Evolutionary conservation across 2,113 vertebrate species (phyloP), one percentile per base, ranked within the genome.

Genomic region (Abramis brama): DNA sequence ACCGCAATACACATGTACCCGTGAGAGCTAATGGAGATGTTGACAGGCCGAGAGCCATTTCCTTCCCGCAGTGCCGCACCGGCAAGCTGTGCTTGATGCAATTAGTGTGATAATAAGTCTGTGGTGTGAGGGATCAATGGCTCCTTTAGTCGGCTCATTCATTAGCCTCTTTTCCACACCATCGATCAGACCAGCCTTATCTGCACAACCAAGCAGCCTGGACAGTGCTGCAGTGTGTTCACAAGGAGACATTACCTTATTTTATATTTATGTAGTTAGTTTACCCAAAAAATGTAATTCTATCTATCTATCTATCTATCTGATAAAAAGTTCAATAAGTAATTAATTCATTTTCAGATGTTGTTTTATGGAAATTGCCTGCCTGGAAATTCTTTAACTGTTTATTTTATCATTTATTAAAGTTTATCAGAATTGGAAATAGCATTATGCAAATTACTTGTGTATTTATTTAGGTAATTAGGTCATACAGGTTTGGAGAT

Each of bases 1-100:
- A 96, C 50, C 94, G 95, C 0, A 60, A 92, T 79, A 96, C 94
- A 90, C 98, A 99, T 70, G 64, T 70, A 70, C 45, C 64, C 70
- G 45, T 55, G 64, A 70, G 80, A 70, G 52, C 47, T 55, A 64
- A 60, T 68, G 47, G 79, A 82, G 75, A 86, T 77, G 82, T 39
- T 52, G 74, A 52, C 87, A 83, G 71, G 13, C 27, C 5, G 23
- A 83, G 55, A 75, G 70, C 9, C n/a, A 45, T 36, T 75, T 55
- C 59, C 30, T 25, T 25, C 30, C 66, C 78, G 30, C 83, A 83
- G 39, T 66, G 60, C 17, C 17, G 0, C 23, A 27, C 76, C 43
- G 81, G 81, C 84, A 80, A 52, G 60, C 73, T 79, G 80, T 2
- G 45, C 11, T 82, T 82, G 79, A 87, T 91, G 88, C 91, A 92